Evolutionary conservation across 2,797 vertebrate genomes (phyloP).

Genomic region (Chlorospingus flavigularis): DNA sequence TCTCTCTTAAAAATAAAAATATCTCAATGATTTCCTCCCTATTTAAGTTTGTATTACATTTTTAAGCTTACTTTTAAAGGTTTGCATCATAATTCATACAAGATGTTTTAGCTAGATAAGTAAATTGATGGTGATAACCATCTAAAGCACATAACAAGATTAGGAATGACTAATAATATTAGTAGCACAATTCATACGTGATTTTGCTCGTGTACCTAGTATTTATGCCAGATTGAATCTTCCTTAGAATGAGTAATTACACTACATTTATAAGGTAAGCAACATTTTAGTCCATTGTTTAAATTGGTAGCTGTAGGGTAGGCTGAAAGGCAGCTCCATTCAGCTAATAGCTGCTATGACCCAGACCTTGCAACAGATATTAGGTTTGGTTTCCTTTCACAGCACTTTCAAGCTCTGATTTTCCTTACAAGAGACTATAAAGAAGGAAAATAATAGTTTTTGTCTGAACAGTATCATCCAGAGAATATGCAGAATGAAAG

Average conservation of each 20-base stretch:
- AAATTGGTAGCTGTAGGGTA: slow-evolving; percentile 47
- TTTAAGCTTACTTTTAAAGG: not conserved
- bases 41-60: not conserved
- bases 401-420: not conserved
- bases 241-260: slow-evolving; percentile 53
- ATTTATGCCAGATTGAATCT: slow-evolving; percentile 33
- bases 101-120: not conserved
- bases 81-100: not conserved
- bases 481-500: not conserved
- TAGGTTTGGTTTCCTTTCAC: slow-evolving; percentile 45
- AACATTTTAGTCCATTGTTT: slow-evolving; percentile 61
- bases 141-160: not conserved
- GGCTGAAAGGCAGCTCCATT: slow-evolving; percentile 36
- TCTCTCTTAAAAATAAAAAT: not conserved
- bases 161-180: not conserved
- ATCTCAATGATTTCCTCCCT: not conserved
- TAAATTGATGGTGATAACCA: not conserved
- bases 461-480: not conserved
- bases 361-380: slow-evolving; percentile 64
- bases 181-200: not conserved
- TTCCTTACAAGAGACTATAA: not conserved
- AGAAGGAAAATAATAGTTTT: not conserved
- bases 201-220: not conserved
- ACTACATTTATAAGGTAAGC: slow-evolving; percentile 37
- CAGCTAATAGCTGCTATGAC: slow-evolving; percentile 59